A percentile compares a stretch with the other conserved stretches of the same genome.
Conservation (phyloP, 2,113 vertebrate species). For the Dicrurus megarhynchus region DNA sequence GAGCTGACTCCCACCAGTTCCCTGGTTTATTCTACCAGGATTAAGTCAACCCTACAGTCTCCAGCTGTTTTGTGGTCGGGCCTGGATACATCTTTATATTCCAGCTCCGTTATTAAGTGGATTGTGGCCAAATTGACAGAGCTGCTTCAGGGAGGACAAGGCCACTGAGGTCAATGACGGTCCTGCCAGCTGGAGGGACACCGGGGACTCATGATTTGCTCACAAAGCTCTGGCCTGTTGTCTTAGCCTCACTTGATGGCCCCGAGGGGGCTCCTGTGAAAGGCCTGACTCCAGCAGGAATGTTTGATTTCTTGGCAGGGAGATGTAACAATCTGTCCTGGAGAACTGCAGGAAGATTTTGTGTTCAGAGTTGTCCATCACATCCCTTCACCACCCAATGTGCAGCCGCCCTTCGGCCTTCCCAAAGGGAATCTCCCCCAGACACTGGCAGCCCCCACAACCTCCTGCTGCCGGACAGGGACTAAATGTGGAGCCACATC, state of each 20-base stretch:
- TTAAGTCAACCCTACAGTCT: slow-evolving; percentile 35
- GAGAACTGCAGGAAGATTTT: neutral
- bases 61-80: slow-evolving; percentile 62
- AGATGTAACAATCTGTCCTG: slow-evolving; percentile 7
- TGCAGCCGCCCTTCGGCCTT: neutral
- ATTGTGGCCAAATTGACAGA: slow-evolving; percentile 58
- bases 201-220: slow-evolving; percentile 43
- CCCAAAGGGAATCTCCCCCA: neutral
- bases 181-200: slow-evolving; percentile 58
- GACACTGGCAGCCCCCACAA: accelerated
- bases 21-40: slow-evolving; percentile 49
- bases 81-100: slow-evolving; percentile 57
- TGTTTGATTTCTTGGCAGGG: slow-evolving; percentile 51
- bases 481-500: accelerated
- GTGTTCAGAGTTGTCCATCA: neutral
- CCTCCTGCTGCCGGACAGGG: neutral
- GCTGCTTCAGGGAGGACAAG: slow-evolving; percentile 53
- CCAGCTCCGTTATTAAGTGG: slow-evolving; percentile 64
- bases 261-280: slow-evolving; percentile 46
- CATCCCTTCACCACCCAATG: neutral
- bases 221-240: slow-evolving; percentile 39
- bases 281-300: slow-evolving; percentile 41
- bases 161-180: slow-evolving; percentile 46
- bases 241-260: slow-evolving; percentile 56
- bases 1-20: slow-evolving; percentile 46